Conservation (phyloP, 1,140 invertebrate genomes). For the Palaemon carinicauda region DNA sequence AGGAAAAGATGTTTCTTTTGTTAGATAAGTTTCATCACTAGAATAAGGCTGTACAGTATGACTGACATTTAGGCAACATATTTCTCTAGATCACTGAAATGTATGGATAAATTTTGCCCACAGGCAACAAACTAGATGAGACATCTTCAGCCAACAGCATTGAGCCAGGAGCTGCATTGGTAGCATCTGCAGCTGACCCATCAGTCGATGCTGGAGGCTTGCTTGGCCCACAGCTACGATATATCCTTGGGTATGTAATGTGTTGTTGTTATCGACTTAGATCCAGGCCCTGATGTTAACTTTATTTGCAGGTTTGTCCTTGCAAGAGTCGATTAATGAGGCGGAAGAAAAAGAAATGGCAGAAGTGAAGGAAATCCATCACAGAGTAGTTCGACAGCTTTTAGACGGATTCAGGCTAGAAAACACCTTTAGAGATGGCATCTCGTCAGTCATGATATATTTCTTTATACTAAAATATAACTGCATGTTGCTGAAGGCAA, state of each 20-base stretch:
- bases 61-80: too few relatives aligned
- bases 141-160: background rate
- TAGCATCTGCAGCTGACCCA: background rate
- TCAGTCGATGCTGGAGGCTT: background rate
- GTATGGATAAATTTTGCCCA: background rate
- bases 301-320: conserved; percentile 14
- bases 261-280: background rate
- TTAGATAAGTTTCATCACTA: too few relatives aligned
- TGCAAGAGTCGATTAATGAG: background rate
- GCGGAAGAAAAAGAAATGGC: background rate
- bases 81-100: background rate
- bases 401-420: conserved; percentile 30
- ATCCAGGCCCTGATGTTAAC: background rate
- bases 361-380: background rate
- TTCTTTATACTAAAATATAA: background rate
- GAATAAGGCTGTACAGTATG: background rate
- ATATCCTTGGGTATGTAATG: conserved; percentile 16
- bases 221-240: conserved; percentile 1
- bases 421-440: background rate
- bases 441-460: conserved; percentile 26
- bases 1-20: too few relatives aligned
- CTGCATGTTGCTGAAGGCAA: background rate
- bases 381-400: conserved; percentile 33
- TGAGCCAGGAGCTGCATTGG: background rate
- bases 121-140: background rate